phyloP scores from a whole-genome alignment of 2,797 vertebrate species.

The Danio tinwini region DNA sequence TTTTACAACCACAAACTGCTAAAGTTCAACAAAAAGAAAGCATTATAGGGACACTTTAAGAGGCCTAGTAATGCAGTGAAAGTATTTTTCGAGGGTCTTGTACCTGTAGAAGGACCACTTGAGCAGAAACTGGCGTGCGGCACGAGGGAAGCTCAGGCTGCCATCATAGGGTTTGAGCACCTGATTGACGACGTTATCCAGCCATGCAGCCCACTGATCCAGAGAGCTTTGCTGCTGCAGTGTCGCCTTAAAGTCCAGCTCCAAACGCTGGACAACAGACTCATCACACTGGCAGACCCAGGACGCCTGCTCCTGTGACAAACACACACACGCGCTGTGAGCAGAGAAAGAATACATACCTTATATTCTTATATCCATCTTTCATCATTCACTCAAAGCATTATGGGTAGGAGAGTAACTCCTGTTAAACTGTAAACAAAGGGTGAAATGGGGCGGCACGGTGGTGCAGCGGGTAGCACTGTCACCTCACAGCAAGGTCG shows the following conservation, averaged over 20 bases:
- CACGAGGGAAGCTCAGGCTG: constrained; percentile 92
- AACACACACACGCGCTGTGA: constrained; percentile 33
- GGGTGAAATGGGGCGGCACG: no score
- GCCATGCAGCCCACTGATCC: constrained; percentile 98
- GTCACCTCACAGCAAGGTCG: no score
- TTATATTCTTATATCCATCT: no score
- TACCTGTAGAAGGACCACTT: constrained; percentile 99
- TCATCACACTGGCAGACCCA: constrained; percentile 99
- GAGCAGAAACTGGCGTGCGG: constrained; percentile 94
- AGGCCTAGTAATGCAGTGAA: not conserved
- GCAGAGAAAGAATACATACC: not conserved
- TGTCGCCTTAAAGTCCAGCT: constrained; percentile 98
- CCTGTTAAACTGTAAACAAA: no score
- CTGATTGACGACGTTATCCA: constrained; percentile 92
- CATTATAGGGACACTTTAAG: no score
- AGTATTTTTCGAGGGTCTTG: no score
- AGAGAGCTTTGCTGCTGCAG: constrained; percentile 98
- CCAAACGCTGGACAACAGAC: constrained; percentile 91
- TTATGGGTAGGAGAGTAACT: no score
- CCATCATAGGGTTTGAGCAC: constrained; percentile 93
- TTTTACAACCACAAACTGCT: no score
- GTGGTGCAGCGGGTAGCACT: no score
- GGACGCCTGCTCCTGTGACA: constrained; percentile 93
- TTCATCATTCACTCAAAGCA: no score
- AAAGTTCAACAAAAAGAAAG: no score